Base-by-base conservation (phyloP, 2,797 vertebrate genomes). In the Zenarchopterus dispar region DNA sequence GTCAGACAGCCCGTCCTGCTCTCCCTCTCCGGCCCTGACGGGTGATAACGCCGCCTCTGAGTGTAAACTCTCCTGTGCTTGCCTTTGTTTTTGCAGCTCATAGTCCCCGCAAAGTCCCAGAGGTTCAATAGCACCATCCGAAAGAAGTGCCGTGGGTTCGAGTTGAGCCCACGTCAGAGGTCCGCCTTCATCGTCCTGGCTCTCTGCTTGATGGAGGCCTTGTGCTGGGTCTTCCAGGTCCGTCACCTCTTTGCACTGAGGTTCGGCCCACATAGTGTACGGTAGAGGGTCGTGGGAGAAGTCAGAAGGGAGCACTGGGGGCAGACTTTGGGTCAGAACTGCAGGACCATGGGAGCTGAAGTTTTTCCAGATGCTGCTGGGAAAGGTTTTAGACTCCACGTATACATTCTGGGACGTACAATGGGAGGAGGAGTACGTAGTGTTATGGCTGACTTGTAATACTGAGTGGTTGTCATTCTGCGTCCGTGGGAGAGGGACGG, bases 211-310 rank as follows among this genome's bases (percentile, higher is more conserved):
- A 19, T 46, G 62, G 24, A 84, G 82, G 54, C 75, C 70, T 46
- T 82, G 86, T 8, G 84, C 84, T 0, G 88, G 63, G 46, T 87
- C 84, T 26, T 92, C 90, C 9, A 89, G 75, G 67, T 92, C 88
- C 15, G 90, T 91, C 55, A 93, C 92, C 67, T 89, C 85, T 79
- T 92, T 91, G 84, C 88, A 93, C 45, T 78, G 89, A 28, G 90
- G 90, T 67, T 93, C 87, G 4, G 88, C 86, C 93, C 94, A 94
- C 90, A 93, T 89, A 18, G 86, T 89, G 77, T 92, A 92, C n/a
- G 88, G 80, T 8, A 92, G 77, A 8, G 89, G 64, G 53, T 93
- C 90, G 0, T 92, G 91, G 60, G 81, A 82, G 60, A 92, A 91
- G 73, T 87, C 90, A 1, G 85, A 83, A 0, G 88, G 84, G 36